These are phyloP conservation scores for Gulo gulo DNA, from an alignment of 2,113 vertebrate genomes.

Conservation along the genomic window DNA sequence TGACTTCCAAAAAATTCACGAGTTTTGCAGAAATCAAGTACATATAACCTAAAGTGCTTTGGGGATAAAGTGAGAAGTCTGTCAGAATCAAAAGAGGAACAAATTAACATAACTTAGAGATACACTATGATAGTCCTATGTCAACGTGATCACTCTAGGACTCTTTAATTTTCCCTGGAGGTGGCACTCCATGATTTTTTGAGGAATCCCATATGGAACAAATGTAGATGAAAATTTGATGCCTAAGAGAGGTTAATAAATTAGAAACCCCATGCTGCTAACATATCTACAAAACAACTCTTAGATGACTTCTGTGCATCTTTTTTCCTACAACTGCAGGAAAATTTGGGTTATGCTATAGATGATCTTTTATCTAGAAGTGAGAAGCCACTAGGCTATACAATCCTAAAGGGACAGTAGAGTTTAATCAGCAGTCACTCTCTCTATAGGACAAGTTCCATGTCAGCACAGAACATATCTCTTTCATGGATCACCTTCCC, in stretches of 20 bases:
- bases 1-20: not conserved
- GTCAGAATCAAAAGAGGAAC: not conserved
- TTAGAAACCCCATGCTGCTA: not conserved
- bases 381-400: not conserved
- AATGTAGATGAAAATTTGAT: not conserved
- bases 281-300: not conserved
- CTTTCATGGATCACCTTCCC: not conserved
- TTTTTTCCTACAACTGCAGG: not conserved
- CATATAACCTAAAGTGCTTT: not conserved
- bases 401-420: not conserved
- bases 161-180: not conserved
- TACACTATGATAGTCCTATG: not conserved
- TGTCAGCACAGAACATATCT: not conserved
- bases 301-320: not conserved
- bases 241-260: not conserved
- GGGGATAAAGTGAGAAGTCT: not conserved
- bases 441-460: not conserved
- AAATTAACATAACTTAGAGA: not conserved
- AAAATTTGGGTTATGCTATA: not conserved
- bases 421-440: not conserved
- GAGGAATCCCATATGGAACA: not conserved
- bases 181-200: not conserved
- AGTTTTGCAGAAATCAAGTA: constrained; percentile 22
- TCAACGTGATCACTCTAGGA: not conserved
- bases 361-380: not conserved